Conservation (phyloP, 64 coral and sea anemone species). For the Acropora tenuis region DNA sequence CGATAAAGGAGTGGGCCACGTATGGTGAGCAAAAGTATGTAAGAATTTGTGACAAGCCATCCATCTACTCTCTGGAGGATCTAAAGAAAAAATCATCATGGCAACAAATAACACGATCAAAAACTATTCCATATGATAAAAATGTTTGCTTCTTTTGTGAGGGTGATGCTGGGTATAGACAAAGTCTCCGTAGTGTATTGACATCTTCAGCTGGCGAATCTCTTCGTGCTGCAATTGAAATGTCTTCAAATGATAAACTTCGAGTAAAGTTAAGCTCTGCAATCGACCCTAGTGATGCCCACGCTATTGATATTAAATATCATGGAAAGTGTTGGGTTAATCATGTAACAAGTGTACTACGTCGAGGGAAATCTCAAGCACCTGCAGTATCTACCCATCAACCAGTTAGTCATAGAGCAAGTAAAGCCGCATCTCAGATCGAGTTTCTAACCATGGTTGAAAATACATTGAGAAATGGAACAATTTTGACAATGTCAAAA, state of each 20-base stretch:
- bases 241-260: conserved; percentile 56
- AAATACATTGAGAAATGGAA: conserved; percentile 50
- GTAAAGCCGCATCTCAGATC: conserved; percentile 38
- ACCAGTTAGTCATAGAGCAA: not conserved
- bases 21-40: conserved; percentile 25
- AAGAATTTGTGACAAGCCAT: not conserved
- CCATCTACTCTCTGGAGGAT: not conserved
- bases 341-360: conserved; percentile 64
- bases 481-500: conserved; percentile 41
- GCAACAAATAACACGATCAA: conserved; percentile 26
- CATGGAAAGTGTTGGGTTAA: conserved; percentile 76
- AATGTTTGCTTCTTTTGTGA: conserved; percentile 53
- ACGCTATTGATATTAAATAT: conserved; percentile 80
- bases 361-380: not conserved
- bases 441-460: conserved; percentile 51
- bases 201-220: conserved; percentile 52
- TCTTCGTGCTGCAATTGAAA: conserved; percentile 35
- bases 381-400: too few relatives aligned
- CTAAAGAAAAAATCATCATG: conserved; percentile 14
- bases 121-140: conserved; percentile 34
- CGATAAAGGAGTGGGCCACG: conserved; percentile 36
- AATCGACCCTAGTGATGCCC: conserved; percentile 31
- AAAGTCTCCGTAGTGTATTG: conserved; percentile 31
- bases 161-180: not conserved
- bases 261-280: not conserved